Evolutionary conservation across 2,113 vertebrate species (phyloP).

Genomic region (Plectropomus leopardus): DNA sequence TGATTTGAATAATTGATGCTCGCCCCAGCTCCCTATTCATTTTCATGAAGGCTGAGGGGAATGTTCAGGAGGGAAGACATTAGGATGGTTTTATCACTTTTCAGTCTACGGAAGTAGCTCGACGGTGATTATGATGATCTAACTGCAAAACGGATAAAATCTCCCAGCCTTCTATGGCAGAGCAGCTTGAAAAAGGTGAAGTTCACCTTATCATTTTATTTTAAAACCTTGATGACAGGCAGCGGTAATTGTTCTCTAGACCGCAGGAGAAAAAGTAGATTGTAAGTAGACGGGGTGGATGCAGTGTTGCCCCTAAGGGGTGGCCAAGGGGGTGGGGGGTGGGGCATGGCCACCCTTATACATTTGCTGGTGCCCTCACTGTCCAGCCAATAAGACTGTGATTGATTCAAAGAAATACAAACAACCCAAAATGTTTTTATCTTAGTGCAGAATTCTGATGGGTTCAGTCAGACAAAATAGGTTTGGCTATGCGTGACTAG

Average conservation of each 20-base stretch:
- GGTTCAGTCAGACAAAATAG: too few species aligned
- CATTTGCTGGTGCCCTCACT: too few species aligned
- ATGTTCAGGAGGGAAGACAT: conserved; percentile 24
- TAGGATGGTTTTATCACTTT: conserved; percentile 25
- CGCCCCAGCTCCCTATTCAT: conserved; percentile 41
- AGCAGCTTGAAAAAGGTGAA: neutral
- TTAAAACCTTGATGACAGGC: neutral
- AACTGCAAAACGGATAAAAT: neutral
- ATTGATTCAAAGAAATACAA: too few species aligned
- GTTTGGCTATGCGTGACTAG: too few species aligned
- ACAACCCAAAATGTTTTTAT: too few species aligned
- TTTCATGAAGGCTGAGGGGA: conserved; percentile 24
- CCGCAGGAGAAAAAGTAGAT: neutral
- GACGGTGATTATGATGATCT: conserved; percentile 15
- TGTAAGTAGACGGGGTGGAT: neutral
- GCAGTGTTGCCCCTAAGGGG: too few species aligned
- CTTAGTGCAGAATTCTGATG: too few species aligned
- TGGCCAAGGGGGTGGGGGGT: too few species aligned
- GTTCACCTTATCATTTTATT: neutral
- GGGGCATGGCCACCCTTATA: too few species aligned
- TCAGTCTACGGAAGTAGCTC: neutral
- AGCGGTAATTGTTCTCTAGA: neutral
- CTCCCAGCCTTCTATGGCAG: neutral
- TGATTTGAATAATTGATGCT: conserved; percentile 77
- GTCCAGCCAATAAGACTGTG: too few species aligned